Evolutionary conservation across 1,140 invertebrate genomes (phyloP).

Genomic region (Drosophila pandora): DNA sequence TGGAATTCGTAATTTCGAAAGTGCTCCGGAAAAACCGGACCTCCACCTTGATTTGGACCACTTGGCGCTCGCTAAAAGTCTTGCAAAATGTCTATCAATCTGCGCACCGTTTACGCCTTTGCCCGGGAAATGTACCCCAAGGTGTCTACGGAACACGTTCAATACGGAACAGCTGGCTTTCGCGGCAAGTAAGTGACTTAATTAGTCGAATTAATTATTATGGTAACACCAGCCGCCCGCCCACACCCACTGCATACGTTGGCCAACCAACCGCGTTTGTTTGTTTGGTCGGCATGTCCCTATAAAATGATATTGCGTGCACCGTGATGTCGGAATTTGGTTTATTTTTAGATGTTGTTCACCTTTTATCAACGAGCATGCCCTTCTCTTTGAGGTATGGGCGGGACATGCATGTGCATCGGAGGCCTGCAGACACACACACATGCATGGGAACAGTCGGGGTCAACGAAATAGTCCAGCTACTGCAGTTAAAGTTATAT

Average conservation of each 20-base stretch:
- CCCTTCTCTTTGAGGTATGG: slow-evolving; percentile 27
- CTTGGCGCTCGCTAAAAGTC: slow-evolving; percentile 2
- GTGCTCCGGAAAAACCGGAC: slow-evolving; percentile 36
- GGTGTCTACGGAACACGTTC: slow-evolving; percentile 86
- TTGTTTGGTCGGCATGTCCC: slow-evolving; percentile 24
- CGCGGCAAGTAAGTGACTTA: slow-evolving; percentile 86
- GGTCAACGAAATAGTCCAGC: slow-evolving; percentile 4
- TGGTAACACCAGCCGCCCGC: slow-evolving; percentile 7
- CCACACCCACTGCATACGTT: slow-evolving; percentile 27
- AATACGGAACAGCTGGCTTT: slow-evolving; percentile 89
- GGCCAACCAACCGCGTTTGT: slow-evolving; percentile 1
- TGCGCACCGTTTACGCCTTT: slow-evolving; percentile 87
- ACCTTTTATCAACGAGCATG: slow-evolving; percentile 74
- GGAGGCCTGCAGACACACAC: neutral
- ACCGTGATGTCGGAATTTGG: slow-evolving; percentile 41
- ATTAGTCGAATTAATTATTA: slow-evolving; percentile 16
- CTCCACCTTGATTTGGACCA: slow-evolving; percentile 34
- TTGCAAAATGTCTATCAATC: slow-evolving; percentile 76
- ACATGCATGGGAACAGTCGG: slow-evolving; percentile 13
- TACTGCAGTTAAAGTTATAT: neutral
- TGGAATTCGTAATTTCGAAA: too few species aligned
- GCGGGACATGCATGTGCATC: slow-evolving; percentile 21
- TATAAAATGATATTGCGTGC: slow-evolving; percentile 56
- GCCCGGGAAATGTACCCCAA: slow-evolving; percentile 90
- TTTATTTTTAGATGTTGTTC: slow-evolving; percentile 68